These are phyloP conservation scores for Myiozetetes cayanensis DNA, from an alignment of 2,113 vertebrate genomes.

Conservation along the genomic window DNA sequence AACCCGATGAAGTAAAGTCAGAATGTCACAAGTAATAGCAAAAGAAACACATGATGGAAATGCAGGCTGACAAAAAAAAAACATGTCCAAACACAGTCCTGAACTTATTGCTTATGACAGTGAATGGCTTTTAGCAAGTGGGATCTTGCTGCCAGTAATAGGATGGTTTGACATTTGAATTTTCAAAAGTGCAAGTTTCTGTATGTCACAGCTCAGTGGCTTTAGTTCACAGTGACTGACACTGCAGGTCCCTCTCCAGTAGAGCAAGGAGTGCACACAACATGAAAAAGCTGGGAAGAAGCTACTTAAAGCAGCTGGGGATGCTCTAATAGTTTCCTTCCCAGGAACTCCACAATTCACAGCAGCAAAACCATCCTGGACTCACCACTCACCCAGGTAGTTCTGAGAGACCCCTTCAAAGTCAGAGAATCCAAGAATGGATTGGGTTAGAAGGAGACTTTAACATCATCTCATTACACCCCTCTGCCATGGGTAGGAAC, in stretches of 20 bases:
- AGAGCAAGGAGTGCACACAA: fast-evolving
- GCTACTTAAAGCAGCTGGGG: neutral
- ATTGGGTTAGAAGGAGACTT: neutral
- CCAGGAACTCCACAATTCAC: neutral
- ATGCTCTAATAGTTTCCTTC: neutral
- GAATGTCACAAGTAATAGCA: neutral
- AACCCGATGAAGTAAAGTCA: neutral
- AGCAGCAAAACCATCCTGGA: neutral
- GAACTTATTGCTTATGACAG: neutral
- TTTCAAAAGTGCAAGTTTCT: neutral
- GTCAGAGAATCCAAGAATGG: neutral
- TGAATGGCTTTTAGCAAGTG: neutral
- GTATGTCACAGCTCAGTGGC: neutral
- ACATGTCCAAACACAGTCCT: neutral
- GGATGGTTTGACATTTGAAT: neutral
- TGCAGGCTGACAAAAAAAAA: neutral
- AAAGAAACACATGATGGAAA: neutral
- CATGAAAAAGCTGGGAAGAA: neutral
- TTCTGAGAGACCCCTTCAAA: neutral
- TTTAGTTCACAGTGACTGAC: neutral
- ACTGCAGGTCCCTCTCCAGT: neutral
- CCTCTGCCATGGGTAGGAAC: neutral
- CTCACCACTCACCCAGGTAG: neutral
- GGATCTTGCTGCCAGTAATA: neutral
- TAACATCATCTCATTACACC: fast-evolving